Evolutionary conservation across 2,888 invertebrate species (phyloP).

Genomic region (Lottia gigantea): DNA sequence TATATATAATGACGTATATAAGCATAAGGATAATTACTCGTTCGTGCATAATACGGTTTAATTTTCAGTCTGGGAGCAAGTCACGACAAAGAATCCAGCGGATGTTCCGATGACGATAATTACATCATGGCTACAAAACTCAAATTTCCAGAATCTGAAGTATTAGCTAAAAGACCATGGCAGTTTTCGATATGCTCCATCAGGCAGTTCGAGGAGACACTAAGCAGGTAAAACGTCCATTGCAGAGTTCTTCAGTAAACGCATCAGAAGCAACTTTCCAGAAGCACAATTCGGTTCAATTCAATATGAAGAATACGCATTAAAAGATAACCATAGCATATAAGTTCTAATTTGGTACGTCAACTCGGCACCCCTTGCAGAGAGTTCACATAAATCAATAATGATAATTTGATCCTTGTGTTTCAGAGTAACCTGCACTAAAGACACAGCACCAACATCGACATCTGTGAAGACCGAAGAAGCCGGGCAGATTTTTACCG

Average conservation of each 20-base stretch:
- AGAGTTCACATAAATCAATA: no score
- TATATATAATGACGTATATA: no score
- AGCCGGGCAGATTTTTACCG: slow-evolving; percentile 31
- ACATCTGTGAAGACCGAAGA: slow-evolving; percentile 24
- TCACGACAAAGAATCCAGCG: slow-evolving; percentile 30
- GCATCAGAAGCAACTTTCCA: no score
- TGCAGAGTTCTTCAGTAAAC: no score
- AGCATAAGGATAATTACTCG: no score
- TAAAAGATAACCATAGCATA: no score
- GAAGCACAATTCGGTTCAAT: no score
- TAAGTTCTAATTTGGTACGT: no score
- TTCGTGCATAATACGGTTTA: no score
- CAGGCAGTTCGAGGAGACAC: slow-evolving; percentile 24
- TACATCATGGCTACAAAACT: slow-evolving; percentile 35
- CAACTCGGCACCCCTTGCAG: no score
- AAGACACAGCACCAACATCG: slow-evolving; percentile 11
- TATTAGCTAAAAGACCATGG: slow-evolving; percentile 31
- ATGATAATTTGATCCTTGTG: no score
- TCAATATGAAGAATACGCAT: no score
- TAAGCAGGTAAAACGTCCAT: slow-evolving; percentile 22
- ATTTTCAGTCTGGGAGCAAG: slow-evolving; percentile 27
- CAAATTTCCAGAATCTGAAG: slow-evolving; percentile 24
- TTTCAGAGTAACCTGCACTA: slow-evolving; percentile 29
- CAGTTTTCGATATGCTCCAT: slow-evolving; percentile 35
- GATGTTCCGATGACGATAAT: slow-evolving; percentile 26